A percentile compares a stretch with the other conserved stretches of the same genome.
Conservation (phyloP, 1,140 invertebrate genomes). For the Drosophila ananassae region DNA sequence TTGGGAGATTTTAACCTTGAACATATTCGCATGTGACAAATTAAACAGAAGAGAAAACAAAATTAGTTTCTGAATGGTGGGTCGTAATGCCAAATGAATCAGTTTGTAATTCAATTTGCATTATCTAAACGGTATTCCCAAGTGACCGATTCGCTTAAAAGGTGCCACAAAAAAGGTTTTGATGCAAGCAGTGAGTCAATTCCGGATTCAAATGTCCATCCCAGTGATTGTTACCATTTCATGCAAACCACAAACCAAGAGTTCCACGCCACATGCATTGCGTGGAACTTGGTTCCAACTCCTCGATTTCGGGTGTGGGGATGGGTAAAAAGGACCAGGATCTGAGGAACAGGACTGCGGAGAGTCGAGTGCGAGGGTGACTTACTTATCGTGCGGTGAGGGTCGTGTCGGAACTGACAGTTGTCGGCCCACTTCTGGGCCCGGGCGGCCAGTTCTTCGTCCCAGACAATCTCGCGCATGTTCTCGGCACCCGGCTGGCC, state of each 20-base stretch:
- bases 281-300: constrained; percentile 16
- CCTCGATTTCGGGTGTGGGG: constrained; percentile 12
- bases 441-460: constrained; percentile 91
- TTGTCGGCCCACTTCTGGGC: constrained; percentile 93
- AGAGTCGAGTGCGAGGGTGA: constrained; percentile 42
- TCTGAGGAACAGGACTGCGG: neutral
- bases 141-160: constrained; percentile 16
- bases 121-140: constrained; percentile 5
- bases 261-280: constrained; percentile 40
- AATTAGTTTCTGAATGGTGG: neutral
- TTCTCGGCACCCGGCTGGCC: constrained; percentile 91
- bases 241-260: constrained; percentile 52
- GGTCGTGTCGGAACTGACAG: constrained; percentile 91
- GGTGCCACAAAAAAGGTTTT: constrained; percentile 13
- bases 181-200: neutral
- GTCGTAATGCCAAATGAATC: constrained; percentile 19
- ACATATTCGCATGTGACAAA: no score
- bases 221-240: constrained; percentile 21
- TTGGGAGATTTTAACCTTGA: neutral
- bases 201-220: constrained; percentile 1
- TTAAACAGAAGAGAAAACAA: neutral
- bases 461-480: constrained; percentile 95
- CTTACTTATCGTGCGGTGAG: constrained; percentile 87
- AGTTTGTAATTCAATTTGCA: constrained; percentile 5
- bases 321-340: neutral